These are phyloP conservation scores for Alcis repandata DNA, from an alignment of 2,888 invertebrate genomes.

Conservation along the genomic window DNA sequence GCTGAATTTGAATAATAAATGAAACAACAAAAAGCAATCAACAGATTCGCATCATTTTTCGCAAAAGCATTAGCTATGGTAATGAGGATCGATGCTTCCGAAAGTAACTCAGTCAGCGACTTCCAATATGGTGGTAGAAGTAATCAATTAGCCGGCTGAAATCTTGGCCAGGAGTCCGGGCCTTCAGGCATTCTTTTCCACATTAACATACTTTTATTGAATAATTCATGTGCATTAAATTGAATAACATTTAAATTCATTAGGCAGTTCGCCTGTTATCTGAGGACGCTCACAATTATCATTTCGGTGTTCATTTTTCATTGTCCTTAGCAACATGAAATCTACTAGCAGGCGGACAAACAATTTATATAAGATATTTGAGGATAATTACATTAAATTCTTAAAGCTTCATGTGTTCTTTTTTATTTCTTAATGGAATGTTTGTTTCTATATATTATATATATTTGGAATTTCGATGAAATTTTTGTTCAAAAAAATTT, in stretches of 20 bases:
- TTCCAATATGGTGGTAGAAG: conserved; percentile 56
- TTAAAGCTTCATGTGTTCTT: neutral
- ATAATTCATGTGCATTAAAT: conserved; percentile 84
- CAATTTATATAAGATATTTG: conserved; percentile 4
- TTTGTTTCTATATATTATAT: too few relatives aligned
- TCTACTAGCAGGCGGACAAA: conserved; percentile 2
- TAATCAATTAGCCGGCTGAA: conserved; percentile 74
- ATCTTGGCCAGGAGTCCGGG: conserved; percentile 62
- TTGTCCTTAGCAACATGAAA: conserved; percentile 16
- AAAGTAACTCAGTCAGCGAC: conserved; percentile 35
- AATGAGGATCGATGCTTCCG: conserved; percentile 22
- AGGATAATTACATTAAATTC: conserved; percentile 7
- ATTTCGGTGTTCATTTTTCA: conserved; percentile 53
- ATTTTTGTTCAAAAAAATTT: neutral
- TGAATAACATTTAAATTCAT: conserved; percentile 83
- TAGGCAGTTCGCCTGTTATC: conserved; percentile 61
- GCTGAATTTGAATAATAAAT: conserved; percentile 10
- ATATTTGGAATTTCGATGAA: too few relatives aligned
- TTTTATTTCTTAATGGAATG: neutral
- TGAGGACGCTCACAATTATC: conserved; percentile 50
- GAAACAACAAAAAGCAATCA: conserved; percentile 11
- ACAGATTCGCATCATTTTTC: conserved; percentile 22
- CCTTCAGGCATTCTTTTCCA: conserved; percentile 73
- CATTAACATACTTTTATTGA: conserved; percentile 78
- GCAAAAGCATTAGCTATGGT: conserved; percentile 19